Conservation (phyloP, 2,113 vertebrate genomes). For the Choloepus hoffmanni region DNA sequence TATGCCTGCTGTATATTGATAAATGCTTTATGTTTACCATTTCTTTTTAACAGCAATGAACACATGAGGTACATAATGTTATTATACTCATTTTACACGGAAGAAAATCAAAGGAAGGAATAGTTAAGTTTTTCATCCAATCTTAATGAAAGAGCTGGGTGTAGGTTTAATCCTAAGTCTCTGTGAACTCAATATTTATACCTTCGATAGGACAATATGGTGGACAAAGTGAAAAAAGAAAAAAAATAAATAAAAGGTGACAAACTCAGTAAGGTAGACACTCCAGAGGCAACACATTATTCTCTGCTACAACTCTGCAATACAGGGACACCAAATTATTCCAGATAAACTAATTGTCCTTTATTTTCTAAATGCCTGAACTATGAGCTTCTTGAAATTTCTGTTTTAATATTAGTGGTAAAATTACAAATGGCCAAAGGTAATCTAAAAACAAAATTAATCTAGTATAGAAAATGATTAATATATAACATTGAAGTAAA, state of each 20-base stretch:
- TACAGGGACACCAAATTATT: background rate
- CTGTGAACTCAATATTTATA: background rate
- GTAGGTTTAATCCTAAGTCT: background rate
- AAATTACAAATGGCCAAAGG: slow-evolving; percentile 36
- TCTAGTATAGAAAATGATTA: slow-evolving; percentile 43
- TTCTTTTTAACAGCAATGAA: background rate
- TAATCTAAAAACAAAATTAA: slow-evolving; percentile 28
- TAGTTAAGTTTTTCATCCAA: background rate
- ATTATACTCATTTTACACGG: background rate
- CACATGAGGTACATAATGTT: background rate
- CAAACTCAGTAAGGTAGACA: background rate
- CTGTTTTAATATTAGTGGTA: background rate
- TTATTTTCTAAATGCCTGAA: slow-evolving; percentile 29
- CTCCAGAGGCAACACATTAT: background rate
- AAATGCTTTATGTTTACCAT: background rate
- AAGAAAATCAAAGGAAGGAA: background rate
- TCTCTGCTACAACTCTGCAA: background rate
- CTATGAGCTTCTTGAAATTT: background rate
- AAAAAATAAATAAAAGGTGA: background rate
- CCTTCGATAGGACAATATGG: background rate
- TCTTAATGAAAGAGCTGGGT: background rate
- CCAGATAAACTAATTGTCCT: background rate
- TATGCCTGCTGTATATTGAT: background rate
- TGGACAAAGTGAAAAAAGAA: background rate
- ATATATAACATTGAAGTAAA: background rate